Base-by-base conservation (phyloP, 2,113 vertebrate species). In the Guaruba guarouba region DNA sequence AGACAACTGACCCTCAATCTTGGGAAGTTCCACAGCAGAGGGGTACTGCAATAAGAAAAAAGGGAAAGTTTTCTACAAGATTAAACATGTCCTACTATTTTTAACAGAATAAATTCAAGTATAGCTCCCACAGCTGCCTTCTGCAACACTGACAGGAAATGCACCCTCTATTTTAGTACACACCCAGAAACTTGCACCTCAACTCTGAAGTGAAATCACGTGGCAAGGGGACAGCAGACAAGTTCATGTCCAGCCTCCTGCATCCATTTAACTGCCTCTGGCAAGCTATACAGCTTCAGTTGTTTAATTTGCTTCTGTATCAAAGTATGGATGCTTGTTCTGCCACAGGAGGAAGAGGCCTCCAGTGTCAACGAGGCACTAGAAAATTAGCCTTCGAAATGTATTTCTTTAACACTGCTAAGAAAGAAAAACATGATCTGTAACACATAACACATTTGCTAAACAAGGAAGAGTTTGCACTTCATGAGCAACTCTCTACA, bases 1-100 rank as follows among this genome's bases (percentile, higher is more conserved):
- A 82, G 52, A 54, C 15, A 90, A 94, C 97, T 98, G 95, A 99
- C 99, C 99, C 96, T 99, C 98, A 84, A 99, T 98, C 86, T 94
- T 97, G 62, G 98, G 98, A 54, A 98, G 96, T 70, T 97, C 98
- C 92, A 96, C 87, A 86, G 98, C 95, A 93, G 96, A 91, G 18
- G 97, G 95, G 11, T 96, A 95, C 99, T 99, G 97, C 96, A 98
- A 98, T 48, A 75, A 92, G 74, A 97, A 91, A 96, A 84, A 87
- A 89, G 39, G 41, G 39, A 82, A 43, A 25, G 64, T 90, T 86
- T 93, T 92, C 85, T 41, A 61, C 46, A 64, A 52, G 68, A 77
- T 79, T 37, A 67, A 95, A 70, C 68, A 91, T 37, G 70, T 66
- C 19, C 41, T 52, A 31, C n/a, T 59, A 7, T 29, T 76, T 87